Conservation (phyloP, 2,888 invertebrate genomes). For the Gryllus longicercus region DNA sequence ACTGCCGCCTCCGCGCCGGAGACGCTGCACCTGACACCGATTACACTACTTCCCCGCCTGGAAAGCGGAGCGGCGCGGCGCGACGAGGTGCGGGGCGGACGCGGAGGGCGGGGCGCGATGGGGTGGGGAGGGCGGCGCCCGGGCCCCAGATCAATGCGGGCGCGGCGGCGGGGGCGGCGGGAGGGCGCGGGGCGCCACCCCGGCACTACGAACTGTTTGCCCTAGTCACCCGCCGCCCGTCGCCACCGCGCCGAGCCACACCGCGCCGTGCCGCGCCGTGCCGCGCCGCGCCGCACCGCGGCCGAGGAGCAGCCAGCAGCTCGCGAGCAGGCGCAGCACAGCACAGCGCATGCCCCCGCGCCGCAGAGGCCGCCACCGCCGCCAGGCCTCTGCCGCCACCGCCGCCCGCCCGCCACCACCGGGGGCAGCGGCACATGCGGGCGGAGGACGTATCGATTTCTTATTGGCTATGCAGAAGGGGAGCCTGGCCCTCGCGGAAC, state of each 20-base stretch:
- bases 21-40: not conserved
- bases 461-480: slow-evolving; percentile 17
- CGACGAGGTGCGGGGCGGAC: not conserved
- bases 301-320: not conserved
- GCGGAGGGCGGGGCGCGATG: not conserved
- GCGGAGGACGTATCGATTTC: not conserved
- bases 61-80: not conserved
- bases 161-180: not conserved
- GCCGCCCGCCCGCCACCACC: not conserved
- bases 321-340: not conserved
- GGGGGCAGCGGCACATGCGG: too few relatives aligned
- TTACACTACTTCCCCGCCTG: too few relatives aligned
- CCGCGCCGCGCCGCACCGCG: not conserved
- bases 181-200: not conserved
- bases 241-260: not conserved
- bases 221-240: not conserved
- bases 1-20: not conserved
- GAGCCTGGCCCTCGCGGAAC: not conserved
- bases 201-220: not conserved
- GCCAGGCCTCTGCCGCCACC: not conserved
- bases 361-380: not conserved
- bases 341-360: too few relatives aligned
- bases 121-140: not conserved
- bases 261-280: too few relatives aligned
- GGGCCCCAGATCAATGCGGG: not conserved